These are phyloP conservation scores for Semicossyphus pulcher DNA, from an alignment of 2,113 vertebrate genomes.

Conservation along the genomic window DNA sequence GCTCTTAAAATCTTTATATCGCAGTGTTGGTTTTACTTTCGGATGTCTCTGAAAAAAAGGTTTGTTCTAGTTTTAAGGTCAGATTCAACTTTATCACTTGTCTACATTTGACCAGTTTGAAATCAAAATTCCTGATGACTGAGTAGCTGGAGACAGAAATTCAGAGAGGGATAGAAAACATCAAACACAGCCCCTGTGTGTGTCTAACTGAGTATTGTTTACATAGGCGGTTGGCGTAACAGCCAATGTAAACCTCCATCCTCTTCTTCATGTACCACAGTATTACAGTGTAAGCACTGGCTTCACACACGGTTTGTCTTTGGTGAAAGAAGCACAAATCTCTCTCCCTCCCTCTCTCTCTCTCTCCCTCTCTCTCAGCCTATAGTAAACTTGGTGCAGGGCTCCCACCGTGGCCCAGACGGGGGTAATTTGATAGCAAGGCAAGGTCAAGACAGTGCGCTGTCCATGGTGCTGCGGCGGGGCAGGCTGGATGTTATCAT, in stretches of 20 bases:
- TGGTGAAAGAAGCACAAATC: slow-evolving; percentile 23
- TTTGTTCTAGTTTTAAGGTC: no score
- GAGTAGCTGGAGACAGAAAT: neutral
- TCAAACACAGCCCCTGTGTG: slow-evolving; percentile 15
- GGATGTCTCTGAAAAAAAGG: no score
- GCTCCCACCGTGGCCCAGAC: slow-evolving; percentile 68
- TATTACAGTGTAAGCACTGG: slow-evolving; percentile 54
- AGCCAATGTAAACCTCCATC: slow-evolving; percentile 42
- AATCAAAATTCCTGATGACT: slow-evolving; percentile 5
- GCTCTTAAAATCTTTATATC: no score
- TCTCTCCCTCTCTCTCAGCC: slow-evolving; percentile 32
- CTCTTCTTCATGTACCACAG: slow-evolving; percentile 47
- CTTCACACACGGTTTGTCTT: slow-evolving; percentile 47
- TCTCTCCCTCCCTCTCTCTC: slow-evolving; percentile 20
- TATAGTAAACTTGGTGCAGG: slow-evolving; percentile 62
- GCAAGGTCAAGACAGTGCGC: slow-evolving; percentile 85
- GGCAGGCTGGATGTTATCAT: slow-evolving; percentile 81
- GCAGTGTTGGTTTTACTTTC: no score
- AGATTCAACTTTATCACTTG: no score
- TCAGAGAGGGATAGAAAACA: neutral
- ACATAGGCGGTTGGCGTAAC: slow-evolving; percentile 39
- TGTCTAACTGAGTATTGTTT: slow-evolving; percentile 41
- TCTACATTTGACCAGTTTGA: neutral
- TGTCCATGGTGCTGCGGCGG: slow-evolving; percentile 94
- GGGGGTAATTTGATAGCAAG: slow-evolving; percentile 83